A percentile compares a stretch with the other conserved stretches of the same genome.
Conservation (phyloP, 1,140 invertebrate species). For the Drosophila albomicans region DNA sequence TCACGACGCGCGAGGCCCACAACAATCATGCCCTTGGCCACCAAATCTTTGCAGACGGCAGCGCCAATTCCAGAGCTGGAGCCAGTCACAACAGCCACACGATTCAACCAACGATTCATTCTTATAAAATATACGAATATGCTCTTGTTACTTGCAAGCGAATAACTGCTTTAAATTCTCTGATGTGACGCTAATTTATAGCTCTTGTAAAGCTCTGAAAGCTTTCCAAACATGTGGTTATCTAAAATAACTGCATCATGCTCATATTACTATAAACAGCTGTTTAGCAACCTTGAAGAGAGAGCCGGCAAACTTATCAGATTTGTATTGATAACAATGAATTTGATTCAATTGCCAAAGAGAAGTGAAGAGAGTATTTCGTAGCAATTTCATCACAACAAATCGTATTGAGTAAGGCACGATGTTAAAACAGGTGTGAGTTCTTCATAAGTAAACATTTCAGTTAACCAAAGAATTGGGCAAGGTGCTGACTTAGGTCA, state of each 20-base stretch:
- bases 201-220: neutral
- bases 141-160: no score
- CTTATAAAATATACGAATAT: neutral
- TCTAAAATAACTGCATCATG: constrained; percentile 5
- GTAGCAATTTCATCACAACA: no score
- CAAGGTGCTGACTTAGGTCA: no score
- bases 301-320: constrained; percentile 1
- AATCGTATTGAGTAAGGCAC: constrained; percentile 1
- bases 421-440: no score
- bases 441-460: no score
- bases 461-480: no score
- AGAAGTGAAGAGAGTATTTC: neutral
- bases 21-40: constrained; percentile 86
- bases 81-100: constrained; percentile 55
- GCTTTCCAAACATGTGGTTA: neutral
- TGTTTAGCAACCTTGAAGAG: neutral
- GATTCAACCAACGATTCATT: constrained; percentile 55
- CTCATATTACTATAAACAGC: neutral
- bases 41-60: constrained; percentile 79
- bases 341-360: neutral
- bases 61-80: constrained; percentile 87
- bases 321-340: neutral
- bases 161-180: neutral
- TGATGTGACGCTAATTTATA: neutral
- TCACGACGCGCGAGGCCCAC: constrained; percentile 88